A percentile compares a stretch with the other conserved stretches of the same genome.
Evolutionary conservation across 2,888 invertebrate species (phyloP).

Genomic region (Caprella mutica): DNA sequence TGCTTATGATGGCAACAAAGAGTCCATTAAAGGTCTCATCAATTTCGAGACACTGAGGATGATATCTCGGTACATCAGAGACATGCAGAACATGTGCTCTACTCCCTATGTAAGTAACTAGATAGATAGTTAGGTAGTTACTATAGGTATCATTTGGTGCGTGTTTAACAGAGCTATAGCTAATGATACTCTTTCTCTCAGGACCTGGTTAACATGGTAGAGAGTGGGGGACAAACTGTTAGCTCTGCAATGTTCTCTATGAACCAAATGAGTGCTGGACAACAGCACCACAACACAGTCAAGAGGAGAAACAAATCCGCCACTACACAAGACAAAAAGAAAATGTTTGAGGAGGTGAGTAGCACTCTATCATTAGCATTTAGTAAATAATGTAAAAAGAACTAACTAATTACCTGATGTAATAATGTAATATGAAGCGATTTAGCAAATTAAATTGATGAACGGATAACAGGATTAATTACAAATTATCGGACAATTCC

Average conservation of each 20-base stretch:
- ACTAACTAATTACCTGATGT: background rate
- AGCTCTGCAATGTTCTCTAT: slow-evolving; percentile 78
- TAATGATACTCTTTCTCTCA: no score
- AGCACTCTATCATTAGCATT: background rate
- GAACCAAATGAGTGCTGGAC: slow-evolving; percentile 64
- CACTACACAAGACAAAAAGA: slow-evolving; percentile 86
- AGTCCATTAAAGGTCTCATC: slow-evolving; percentile 71
- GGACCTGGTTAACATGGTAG: slow-evolving; percentile 71
- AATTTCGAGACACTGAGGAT: slow-evolving; percentile 98
- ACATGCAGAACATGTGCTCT: slow-evolving; percentile 32
- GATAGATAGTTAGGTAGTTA: background rate
- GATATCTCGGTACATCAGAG: slow-evolving; percentile 48
- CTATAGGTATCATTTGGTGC: no score
- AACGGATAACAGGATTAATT: no score
- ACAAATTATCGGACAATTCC: no score
- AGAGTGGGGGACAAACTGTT: slow-evolving; percentile 72
- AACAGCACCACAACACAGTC: slow-evolving; percentile 55
- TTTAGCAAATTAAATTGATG: background rate
- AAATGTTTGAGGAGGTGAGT: slow-evolving; percentile 87
- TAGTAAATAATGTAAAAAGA: background rate
- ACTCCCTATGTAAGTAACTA: slow-evolving; percentile 26
- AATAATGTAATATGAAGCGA: background rate
- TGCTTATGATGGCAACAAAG: slow-evolving; percentile 93
- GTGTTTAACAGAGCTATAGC: no score
- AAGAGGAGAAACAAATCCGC: slow-evolving; percentile 79